These are phyloP conservation scores for Simalia tracyae DNA, from an alignment of 2,797 vertebrate species.

Conservation along the genomic window DNA sequence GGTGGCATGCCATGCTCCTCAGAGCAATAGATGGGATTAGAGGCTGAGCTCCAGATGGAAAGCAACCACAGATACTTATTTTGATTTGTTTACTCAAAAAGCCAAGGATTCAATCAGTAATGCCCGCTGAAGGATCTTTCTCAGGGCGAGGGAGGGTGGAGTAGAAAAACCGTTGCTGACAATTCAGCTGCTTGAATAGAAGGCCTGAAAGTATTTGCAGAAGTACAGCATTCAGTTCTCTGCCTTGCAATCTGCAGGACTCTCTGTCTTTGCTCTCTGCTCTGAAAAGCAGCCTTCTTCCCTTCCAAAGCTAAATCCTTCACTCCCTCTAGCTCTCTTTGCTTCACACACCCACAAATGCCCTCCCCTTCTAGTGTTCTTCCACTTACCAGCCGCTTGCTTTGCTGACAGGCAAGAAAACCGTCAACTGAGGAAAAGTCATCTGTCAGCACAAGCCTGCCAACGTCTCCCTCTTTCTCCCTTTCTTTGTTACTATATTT, in stretches of 20 bases:
- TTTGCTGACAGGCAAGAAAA: constrained; percentile 63
- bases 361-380: constrained; percentile 19
- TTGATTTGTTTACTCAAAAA: constrained; percentile 53
- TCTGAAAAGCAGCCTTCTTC: constrained; percentile 32
- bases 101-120: constrained; percentile 54
- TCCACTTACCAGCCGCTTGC: constrained; percentile 63
- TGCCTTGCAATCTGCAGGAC: constrained; percentile 41
- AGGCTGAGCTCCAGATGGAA: constrained; percentile 45
- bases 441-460: constrained; percentile 51
- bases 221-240: constrained; percentile 24
- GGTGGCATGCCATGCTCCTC: constrained; percentile 40
- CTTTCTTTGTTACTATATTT: constrained; percentile 8
- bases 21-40: constrained; percentile 15
- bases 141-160: constrained; percentile 13
- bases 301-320: constrained; percentile 24
- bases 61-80: constrained; percentile 35
- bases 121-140: constrained; percentile 55
- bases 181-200: constrained; percentile 39
- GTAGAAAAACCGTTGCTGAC: constrained; percentile 36
- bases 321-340: constrained; percentile 26
- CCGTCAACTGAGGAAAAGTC: constrained; percentile 68
- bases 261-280: not conserved
- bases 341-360: constrained; percentile 20
- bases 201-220: constrained; percentile 30
- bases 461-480: constrained; percentile 28